Base-by-base conservation (phyloP, 2,797 vertebrate genomes). In the Ceyx erithaca region DNA sequence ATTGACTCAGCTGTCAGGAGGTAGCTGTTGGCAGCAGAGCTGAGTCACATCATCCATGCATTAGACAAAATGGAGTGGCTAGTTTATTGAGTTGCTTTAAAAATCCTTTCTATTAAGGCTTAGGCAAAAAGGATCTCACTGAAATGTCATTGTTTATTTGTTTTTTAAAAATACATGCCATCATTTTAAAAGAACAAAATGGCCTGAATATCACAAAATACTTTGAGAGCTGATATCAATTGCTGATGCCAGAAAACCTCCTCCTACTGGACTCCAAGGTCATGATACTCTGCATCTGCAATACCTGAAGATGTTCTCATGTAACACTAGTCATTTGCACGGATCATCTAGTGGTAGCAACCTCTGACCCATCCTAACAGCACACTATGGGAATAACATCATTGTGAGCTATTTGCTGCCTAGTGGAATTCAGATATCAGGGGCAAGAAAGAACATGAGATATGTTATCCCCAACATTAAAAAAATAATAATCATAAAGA, bases 51-150 rank as follows among this genome's bases (percentile, higher is more conserved):
- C 26, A 66, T 69, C 62, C 46, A 20, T 75, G 21, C 33, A 46
- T 76, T 80, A 40, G 15, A 48, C 30, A 85, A 93, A 90, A 90
- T 12, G 30, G 19, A 12, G n/a, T 69, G 72, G 63, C 49, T 72
- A 64, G 48, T 63, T 93, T 81, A 71, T 87, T 93, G 73, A 85
- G 49, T 33, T 78, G 37, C 37, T 69, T 89, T 87, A 62, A 77
- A 91, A 72, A 59, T 67, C 64, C 31, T 25, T 82, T 77, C 20
- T 31, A 43, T 22, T 37, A 62, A 82, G 9, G 10, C 37, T 88
- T 48, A 62, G 83, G 59, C 82, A 63, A 77, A 85, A 63, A 61
- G 10, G 7, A 7, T 61, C 64, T 69, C 17, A n/a, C 13, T 62
- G n/a, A 46, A 59, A 66, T 57, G 11, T 33, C 57, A 61, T 43